Evolutionary conservation across 2,888 invertebrate species (phyloP).

Genomic region (Toxonevra muliebris): DNA sequence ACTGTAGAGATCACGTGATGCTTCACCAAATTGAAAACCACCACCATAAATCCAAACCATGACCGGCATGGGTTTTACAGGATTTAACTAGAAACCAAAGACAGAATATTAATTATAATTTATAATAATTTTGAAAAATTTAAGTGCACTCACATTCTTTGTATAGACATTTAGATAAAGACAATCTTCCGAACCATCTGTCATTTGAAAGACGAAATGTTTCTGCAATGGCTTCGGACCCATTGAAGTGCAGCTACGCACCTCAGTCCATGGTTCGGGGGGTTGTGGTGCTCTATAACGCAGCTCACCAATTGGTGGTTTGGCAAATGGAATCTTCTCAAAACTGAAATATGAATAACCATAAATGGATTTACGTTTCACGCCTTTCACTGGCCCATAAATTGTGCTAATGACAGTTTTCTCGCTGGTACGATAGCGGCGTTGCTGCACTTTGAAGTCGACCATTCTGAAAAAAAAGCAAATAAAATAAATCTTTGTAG

Average conservation of each 20-base stretch:
- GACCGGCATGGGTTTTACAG: conserved; percentile 60
- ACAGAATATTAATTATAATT: too few relatives aligned
- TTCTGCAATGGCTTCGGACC: conserved; percentile 61
- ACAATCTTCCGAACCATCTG: conserved; percentile 69
- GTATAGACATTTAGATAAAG: conserved; percentile 67
- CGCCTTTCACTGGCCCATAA: conserved; percentile 61
- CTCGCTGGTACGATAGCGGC: conserved; percentile 53
- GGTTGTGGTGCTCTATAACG: conserved; percentile 65
- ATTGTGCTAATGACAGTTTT: conserved; percentile 56
- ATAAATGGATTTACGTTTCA: conserved; percentile 62
- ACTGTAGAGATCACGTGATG: conserved; percentile 63
- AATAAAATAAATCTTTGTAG: background rate
- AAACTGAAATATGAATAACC: conserved; percentile 61
- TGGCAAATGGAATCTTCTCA: conserved; percentile 62
- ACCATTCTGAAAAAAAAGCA: conserved; percentile 51
- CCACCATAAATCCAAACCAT: conserved; percentile 70
- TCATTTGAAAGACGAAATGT: conserved; percentile 61
- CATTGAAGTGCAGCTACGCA: conserved; percentile 64
- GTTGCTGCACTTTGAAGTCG: conserved; percentile 57
- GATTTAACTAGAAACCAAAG: conserved; percentile 54
- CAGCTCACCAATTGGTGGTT: conserved; percentile 60
- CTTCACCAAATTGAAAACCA: conserved; percentile 66
- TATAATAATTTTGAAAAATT: background rate
- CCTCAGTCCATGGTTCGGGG: conserved; percentile 64
- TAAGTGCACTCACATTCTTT: conserved; percentile 55